Evolutionary conservation across 2,113 vertebrate genomes (phyloP).

Genomic region (Cygnus buccinator): DNA sequence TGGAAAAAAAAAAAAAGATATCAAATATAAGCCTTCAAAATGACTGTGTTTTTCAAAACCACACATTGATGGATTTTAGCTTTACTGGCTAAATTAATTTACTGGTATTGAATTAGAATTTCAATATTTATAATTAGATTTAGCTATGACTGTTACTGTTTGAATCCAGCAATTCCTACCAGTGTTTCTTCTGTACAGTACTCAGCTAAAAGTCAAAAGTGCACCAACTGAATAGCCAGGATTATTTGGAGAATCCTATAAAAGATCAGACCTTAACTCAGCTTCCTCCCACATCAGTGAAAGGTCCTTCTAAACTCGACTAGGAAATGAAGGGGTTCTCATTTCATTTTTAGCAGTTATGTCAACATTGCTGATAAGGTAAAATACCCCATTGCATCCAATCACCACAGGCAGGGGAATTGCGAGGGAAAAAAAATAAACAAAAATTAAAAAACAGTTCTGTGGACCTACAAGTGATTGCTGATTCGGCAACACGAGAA

Average conservation of each 20-base stretch:
- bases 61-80: not conserved
- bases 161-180: not conserved
- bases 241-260: not conserved
- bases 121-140: not conserved
- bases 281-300: not conserved
- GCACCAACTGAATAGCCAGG: not conserved
- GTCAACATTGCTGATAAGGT: not conserved
- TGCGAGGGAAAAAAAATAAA: not conserved
- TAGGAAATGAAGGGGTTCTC: not conserved
- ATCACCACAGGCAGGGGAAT: rapidly evolving
- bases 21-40: not conserved
- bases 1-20: not conserved
- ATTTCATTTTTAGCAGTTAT: not conserved
- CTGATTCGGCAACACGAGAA: not conserved
- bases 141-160: not conserved
- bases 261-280: not conserved
- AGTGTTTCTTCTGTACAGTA: not conserved
- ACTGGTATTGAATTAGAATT: constrained; percentile 3
- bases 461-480: rapidly evolving
- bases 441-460: too few relatives aligned
- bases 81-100: constrained; percentile 13
- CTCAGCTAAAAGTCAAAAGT: not conserved
- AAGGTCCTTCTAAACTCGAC: not conserved
- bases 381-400: not conserved
- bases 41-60: not conserved